Base-by-base conservation (phyloP, 1,140 invertebrate species). In the Calephelis virginiensis region DNA sequence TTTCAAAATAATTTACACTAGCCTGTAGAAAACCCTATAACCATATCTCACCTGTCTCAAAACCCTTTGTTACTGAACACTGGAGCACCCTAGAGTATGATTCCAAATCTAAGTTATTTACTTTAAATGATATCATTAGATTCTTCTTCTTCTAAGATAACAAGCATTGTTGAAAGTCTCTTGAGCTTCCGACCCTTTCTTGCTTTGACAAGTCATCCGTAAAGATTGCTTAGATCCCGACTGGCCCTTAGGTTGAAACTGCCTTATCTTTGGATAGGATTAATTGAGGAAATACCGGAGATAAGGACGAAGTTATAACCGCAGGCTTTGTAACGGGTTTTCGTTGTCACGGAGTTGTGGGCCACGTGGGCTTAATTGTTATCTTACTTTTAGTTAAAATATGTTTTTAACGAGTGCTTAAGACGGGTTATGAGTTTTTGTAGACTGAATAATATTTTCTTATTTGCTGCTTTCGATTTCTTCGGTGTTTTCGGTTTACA, bases 121-220 rank as follows among this genome's bases (percentile, higher is more conserved):
- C 80, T 81, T 83, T 82, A 83, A 89, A 86, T 78, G 83, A 79
- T 88, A 86, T 87, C 86, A 87, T 89, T 87, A 86, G 74, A 81
- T 85, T 86, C 83, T 88, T 82, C 77, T 81, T 81, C 77, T 86
- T 86, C 76, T 84, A 78, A 86, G 85, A 87, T 90, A 90, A 90
- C 88, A 89, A 90, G 88, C 86, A 88, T 90, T 90, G 88, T 90
- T 89, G 86, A 88, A 85, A 86, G 81, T 89, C 85, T 88, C 87
- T 86, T 79, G 82, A 86, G 85, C 74, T 81, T 80, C 79, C 79
- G 86, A 90, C 88, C 88, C 88, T 89, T 89, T 86, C 85, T 83
- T 78, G 75, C 88, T 90, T 90, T 90, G 88, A 90, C 86, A 85
- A 90, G 83, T 89, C 86, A 86, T 82, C 85, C 86, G 86, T 90